Evolutionary conservation across 2,888 invertebrate genomes (phyloP), one percentile per base, ranked within the genome.

Genomic region (Drosophila picticornis): DNA sequence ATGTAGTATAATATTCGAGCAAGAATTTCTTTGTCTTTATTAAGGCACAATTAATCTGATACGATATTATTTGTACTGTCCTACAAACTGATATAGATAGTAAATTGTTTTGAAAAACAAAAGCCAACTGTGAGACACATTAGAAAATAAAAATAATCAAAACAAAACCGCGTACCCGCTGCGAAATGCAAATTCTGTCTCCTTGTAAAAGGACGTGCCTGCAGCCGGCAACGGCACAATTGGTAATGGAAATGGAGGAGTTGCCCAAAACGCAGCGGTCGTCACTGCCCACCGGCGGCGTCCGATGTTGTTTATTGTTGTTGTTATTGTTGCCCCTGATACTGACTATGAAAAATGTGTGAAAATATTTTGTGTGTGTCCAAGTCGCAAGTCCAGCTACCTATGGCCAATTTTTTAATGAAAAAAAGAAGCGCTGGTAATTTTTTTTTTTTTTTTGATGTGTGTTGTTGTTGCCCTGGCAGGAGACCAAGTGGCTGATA

Each of bases 341-440:
- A 83, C 27, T 91, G 91, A 91, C 89, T 89, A 91, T 92, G 92
- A 92, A 92, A 92, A 92, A 92, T 92, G 92, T 92, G 92, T 92
- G 92, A 92, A 92, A 92, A 91, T 91, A 91, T 89, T 84, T 60
- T 84, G 56, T 79, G 52, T 72, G 63, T 71, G 75, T 72, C 74
- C 36, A 55, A 55, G 55, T 36, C 34, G 55, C 77, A 82, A 77
- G 86, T 65, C 75, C 65, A 67, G 71, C 68, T 88, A 79, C 81
- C 73, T 83, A 72, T 85, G 73, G 60, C 71, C 68, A 77, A 70
- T 75, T 83, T 84, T 82, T 87, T 88, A 78, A 80, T 81, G 75
- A 80, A 89, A 84, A 67, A 75, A 72, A 75, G 68, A 81, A 81
- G 69, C 62, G 67, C 65, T 73, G 57, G 81, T 72, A 51, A 72